Percentiles rank a stretch among this genome's conserved stretches.
These are phyloP conservation scores for Drosophila dives DNA, from an alignment of 2,888 invertebrate genomes.

Conservation along the genomic window DNA sequence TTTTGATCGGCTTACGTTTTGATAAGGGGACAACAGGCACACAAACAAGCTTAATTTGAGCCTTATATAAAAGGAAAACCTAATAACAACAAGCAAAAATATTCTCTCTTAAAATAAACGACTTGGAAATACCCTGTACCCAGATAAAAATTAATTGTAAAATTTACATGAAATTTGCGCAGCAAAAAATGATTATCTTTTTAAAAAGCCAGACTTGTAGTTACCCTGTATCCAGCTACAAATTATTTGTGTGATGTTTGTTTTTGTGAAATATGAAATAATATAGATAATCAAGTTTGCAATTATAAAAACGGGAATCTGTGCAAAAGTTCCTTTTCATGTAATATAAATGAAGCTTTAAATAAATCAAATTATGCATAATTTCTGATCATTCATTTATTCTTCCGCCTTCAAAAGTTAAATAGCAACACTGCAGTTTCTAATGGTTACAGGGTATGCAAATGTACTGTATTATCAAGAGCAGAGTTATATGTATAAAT, in stretches of 20 bases:
- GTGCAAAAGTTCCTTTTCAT: background rate
- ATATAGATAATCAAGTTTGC: background rate
- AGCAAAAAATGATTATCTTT: too few species aligned
- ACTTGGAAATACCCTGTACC: background rate
- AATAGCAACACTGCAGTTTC: background rate
- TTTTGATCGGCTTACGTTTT: conserved; percentile 74
- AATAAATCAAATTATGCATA: background rate
- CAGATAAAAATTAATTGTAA: background rate
- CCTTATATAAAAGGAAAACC: conserved; percentile 53
- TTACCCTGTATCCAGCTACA: background rate
- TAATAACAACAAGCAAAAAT: conserved; percentile 39
- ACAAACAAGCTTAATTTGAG: conserved; percentile 71
- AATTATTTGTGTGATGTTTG: background rate
- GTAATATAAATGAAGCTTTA: background rate
- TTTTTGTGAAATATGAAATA: background rate
- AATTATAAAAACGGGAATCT: background rate
- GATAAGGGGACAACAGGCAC: conserved; percentile 66
- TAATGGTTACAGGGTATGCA: conserved; percentile 1
- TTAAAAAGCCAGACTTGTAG: background rate
- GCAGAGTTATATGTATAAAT: conserved; percentile 42
- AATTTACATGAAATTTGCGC: too few species aligned
- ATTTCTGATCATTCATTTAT: background rate
- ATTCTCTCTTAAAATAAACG: background rate
- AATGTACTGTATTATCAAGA: conserved; percentile 7
- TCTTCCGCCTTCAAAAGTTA: background rate